phyloP scores from a whole-genome alignment of 2,888 invertebrate species.

The Noctuana brunneofusca region DNA sequence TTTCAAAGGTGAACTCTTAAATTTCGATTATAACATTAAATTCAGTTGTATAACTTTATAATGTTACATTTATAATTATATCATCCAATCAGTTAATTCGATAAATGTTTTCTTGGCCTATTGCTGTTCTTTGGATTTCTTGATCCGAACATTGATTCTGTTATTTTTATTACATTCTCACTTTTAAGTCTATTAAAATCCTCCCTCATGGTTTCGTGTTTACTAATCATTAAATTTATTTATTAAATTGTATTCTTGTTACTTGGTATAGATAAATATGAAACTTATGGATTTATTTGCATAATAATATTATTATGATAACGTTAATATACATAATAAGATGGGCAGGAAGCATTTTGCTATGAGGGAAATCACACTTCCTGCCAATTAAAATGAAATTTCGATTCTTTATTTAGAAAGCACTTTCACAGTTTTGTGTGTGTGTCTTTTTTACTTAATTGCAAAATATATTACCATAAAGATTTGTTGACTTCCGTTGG shows the following conservation, averaged over 20 bases:
- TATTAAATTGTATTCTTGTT: background rate
- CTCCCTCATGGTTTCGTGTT: background rate
- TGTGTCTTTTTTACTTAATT: background rate
- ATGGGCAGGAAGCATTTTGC: constrained; percentile 20
- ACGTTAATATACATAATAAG: no score
- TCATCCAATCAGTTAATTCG: background rate
- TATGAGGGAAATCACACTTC: constrained; percentile 23
- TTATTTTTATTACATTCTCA: no score
- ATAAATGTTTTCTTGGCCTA: background rate
- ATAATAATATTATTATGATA: constrained; percentile 10
- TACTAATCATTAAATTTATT: background rate
- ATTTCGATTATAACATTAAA: constrained; percentile 47
- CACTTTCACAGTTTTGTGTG: background rate
- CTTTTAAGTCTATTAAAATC: no score
- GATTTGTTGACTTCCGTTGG: background rate
- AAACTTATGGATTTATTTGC: constrained; percentile 15
- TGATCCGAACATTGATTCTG: no score
- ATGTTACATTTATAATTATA: background rate
- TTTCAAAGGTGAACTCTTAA: constrained; percentile 56
- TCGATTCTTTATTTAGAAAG: constrained; percentile 12
- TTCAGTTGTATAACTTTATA: constrained; percentile 4
- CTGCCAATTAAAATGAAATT: constrained; percentile 15
- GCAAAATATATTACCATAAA: background rate
- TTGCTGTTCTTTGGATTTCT: no score
- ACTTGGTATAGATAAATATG: background rate